These are phyloP conservation scores for Latrodectus hesperus DNA, from an alignment of 2,888 invertebrate species.

Conservation along the genomic window DNA sequence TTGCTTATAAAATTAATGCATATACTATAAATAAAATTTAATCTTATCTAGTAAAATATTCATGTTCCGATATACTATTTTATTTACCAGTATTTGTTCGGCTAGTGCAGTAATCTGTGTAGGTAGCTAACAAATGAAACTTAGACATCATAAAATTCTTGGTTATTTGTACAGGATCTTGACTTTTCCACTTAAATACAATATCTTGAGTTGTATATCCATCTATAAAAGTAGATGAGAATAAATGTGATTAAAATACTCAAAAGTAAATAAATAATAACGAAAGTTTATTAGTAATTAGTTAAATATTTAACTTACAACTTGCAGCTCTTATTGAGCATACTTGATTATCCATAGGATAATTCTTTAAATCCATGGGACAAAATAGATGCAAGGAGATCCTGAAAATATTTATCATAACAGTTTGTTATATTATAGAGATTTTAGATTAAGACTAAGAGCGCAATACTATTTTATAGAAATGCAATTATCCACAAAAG, in stretches of 20 bases:
- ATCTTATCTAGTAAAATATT: too few relatives aligned
- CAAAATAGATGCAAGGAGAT: conserved; percentile 96
- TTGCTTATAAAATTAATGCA: too few relatives aligned
- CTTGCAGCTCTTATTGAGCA: conserved; percentile 97
- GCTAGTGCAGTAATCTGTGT: conserved; percentile 75
- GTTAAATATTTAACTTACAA: conserved; percentile 82
- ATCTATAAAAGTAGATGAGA: conserved; percentile 80
- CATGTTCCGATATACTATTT: neutral
- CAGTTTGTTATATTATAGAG: too few relatives aligned
- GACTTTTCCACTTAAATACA: conserved; percentile 95
- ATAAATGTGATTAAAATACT: neutral
- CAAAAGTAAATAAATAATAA: neutral
- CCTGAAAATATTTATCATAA: conserved; percentile 76
- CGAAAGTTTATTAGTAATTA: neutral
- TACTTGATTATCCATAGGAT: conserved; percentile 95
- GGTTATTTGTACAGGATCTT: conserved; percentile 94
- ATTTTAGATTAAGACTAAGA: neutral
- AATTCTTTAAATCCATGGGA: conserved; percentile 97
- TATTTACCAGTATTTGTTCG: conserved; percentile 79
- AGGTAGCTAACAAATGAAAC: conserved; percentile 75
- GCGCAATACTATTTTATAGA: neutral
- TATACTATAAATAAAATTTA: too few relatives aligned
- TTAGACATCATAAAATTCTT: conserved; percentile 74
- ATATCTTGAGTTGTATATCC: conserved; percentile 98
- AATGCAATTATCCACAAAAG: neutral